Evolutionary conservation across 2,888 invertebrate genomes (phyloP).

Genomic region (Mimas tiliae): DNA sequence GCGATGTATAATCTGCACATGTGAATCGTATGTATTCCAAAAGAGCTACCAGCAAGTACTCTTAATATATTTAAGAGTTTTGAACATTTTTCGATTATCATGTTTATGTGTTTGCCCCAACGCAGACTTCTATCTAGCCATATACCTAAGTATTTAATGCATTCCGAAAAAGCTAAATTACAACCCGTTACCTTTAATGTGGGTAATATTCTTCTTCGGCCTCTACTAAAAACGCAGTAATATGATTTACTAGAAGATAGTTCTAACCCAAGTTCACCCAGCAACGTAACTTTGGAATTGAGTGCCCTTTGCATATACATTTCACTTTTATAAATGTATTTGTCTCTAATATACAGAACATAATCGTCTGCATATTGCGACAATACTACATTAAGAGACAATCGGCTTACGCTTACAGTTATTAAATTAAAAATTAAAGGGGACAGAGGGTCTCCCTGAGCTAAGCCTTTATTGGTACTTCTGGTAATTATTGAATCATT

Average conservation of each 20-base stretch:
- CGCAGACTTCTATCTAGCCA: background rate
- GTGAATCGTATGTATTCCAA: background rate
- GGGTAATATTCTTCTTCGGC: background rate
- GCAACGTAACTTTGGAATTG: background rate
- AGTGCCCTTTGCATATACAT: background rate
- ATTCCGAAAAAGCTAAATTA: background rate
- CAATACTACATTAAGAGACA: background rate
- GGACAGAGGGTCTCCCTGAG: background rate
- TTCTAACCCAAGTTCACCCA: background rate
- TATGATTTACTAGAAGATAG: background rate
- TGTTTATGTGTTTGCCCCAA: background rate
- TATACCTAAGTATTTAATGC: slow-evolving; percentile 3
- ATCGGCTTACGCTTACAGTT: background rate
- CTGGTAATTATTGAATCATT: background rate
- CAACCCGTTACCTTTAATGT: background rate
- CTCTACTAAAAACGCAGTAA: background rate
- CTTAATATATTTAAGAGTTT: slow-evolving; percentile 11
- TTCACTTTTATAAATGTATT: background rate
- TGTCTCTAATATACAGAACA: background rate
- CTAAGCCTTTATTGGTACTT: background rate
- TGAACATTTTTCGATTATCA: background rate
- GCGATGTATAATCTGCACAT: background rate
- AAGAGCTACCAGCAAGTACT: background rate
- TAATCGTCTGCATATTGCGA: background rate
- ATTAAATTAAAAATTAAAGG: background rate